These are phyloP conservation scores for Eilema sororculum DNA, from an alignment of 2,888 invertebrate species.

Conservation along the genomic window DNA sequence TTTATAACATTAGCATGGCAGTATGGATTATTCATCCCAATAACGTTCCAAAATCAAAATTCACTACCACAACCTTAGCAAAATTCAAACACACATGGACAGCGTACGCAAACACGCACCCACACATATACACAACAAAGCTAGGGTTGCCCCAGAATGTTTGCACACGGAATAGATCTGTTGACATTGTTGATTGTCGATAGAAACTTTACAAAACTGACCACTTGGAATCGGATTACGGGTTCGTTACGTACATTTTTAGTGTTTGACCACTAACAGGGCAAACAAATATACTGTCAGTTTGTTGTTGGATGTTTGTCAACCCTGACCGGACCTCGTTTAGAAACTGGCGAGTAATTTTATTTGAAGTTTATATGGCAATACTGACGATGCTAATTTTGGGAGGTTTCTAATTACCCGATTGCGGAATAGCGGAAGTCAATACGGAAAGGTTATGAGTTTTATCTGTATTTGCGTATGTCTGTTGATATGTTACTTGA, in stretches of 20 bases:
- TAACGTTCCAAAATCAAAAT: conserved; percentile 2
- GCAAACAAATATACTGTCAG: conserved; percentile 67
- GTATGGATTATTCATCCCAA: not conserved
- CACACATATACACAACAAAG: conserved; percentile 3
- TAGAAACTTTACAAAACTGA: conserved; percentile 81
- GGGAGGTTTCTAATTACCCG: not conserved
- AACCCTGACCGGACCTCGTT: conserved; percentile 58
- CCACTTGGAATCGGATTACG: conserved; percentile 80
- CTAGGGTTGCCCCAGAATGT: conserved; percentile 66
- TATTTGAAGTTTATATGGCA: conserved; percentile 49
- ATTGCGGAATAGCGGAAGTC: not conserved
- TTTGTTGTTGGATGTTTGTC: conserved; percentile 60
- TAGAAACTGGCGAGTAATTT: conserved; percentile 48
- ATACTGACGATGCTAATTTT: conserved; percentile 24
- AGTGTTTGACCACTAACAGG: conserved; percentile 76
- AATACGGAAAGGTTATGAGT: not conserved
- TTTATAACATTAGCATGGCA: too few relatives aligned
- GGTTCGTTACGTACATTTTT: conserved; percentile 79
- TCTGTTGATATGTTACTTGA: too few relatives aligned
- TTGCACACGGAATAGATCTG: conserved; percentile 79
- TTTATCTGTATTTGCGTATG: not conserved
- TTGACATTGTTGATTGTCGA: conserved; percentile 80
- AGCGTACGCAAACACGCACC: not conserved
- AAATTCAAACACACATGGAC: conserved; percentile 10
- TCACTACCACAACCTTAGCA: not conserved